Evolutionary conservation across 2,888 invertebrate genomes (phyloP).

Genomic region (Ectobius pallidus): DNA sequence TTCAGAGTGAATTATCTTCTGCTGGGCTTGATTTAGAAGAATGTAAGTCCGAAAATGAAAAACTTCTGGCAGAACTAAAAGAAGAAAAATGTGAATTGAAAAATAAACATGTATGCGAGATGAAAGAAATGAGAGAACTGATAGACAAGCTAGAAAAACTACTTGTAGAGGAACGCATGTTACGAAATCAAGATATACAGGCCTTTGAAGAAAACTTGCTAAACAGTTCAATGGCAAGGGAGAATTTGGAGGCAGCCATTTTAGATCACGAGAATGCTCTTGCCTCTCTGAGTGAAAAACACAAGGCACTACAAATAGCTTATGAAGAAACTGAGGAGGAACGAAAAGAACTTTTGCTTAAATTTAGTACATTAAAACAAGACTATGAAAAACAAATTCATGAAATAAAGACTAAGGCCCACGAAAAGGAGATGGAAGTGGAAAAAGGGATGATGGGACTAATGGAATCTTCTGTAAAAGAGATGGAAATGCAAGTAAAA

Average conservation of each 20-base stretch:
- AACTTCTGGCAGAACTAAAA: slow-evolving; percentile 1
- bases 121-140: neutral
- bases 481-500: neutral
- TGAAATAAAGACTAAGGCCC: neutral
- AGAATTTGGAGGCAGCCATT: slow-evolving; percentile 31
- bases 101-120: slow-evolving; percentile 2
- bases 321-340: slow-evolving; percentile 11
- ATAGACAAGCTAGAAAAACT: slow-evolving; percentile 4
- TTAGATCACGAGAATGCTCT: slow-evolving; percentile 12
- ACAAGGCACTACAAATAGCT: neutral
- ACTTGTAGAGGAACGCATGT: slow-evolving; percentile 1
- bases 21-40: slow-evolving; percentile 34
- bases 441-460: neutral
- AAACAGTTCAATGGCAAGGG: slow-evolving; percentile 30
- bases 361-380: neutral
- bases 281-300: slow-evolving; percentile 15
- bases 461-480: neutral
- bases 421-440: slow-evolving; percentile 18
- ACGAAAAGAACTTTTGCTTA: neutral
- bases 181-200: neutral
- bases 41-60: slow-evolving; percentile 30
- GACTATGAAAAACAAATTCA: slow-evolving; percentile 3
- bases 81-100: neutral
- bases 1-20: slow-evolving; percentile 37
- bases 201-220: slow-evolving; percentile 21